Evolutionary conservation across 2,888 invertebrate genomes (phyloP), one percentile per base, ranked within the genome.

Genomic region (Diplolepis rosae): DNA sequence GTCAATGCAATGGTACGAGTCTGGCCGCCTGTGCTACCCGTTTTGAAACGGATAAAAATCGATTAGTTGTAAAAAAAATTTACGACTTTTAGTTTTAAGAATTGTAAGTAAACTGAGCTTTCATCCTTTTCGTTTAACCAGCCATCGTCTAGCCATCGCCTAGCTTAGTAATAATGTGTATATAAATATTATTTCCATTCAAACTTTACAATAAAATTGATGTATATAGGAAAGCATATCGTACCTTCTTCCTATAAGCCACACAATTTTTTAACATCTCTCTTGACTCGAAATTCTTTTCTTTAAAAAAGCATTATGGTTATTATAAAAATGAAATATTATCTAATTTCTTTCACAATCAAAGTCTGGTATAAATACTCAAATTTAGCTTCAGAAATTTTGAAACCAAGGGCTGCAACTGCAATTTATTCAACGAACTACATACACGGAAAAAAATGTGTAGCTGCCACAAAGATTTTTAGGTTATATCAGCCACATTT

Each of bases 11-110:
- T 77, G 79, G 80, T 81, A 81, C 80, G 82, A 76, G 88, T 88
- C 85, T 88, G 88, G 87, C 87, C 87, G 87, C 86, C 84, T 83
- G 85, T 88, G 87, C 88, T 88, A 87, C 85, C 85, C 84, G 84
- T 74, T 75, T 75, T 71, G 75, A 72, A 74, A 66, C 42, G 65
- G 67, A 70, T 27, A 65, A 65, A 68, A 5, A 52, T 54, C n/a
- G 27, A 69, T 45, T n/a, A 27, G 52, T 42, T 65, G 28, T 65
- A 56, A 68, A 65, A 22, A 65, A 65, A 39, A 42, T 48, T 48
- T 22, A 11, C 48, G 22, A 48, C 48, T 48, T 22, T 48, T 22
- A 48, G 48, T 22, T 48, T 48, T 22, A 22, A 22, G 22, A 48
- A 48, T 11, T 22, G 18, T 48, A 4, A 48, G 48, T 11, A 48